phyloP scores from a whole-genome alignment of 2,888 invertebrate genomes.

The Antheraea assamensis region DNA sequence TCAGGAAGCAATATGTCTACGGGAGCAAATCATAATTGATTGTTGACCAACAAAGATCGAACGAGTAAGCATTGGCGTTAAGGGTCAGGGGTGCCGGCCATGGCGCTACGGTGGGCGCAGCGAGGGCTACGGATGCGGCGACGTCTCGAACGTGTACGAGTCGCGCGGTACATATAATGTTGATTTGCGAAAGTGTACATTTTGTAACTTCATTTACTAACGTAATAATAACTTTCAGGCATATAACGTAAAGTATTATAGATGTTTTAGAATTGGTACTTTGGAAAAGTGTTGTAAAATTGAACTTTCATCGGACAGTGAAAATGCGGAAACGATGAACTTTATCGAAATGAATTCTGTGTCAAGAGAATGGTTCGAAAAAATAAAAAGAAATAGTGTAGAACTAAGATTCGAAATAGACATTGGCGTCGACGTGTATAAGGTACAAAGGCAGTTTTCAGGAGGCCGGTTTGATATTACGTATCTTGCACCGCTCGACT shows the following conservation, averaged over 20 bases:
- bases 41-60: no score
- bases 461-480: neutral
- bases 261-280: slow-evolving; percentile 22
- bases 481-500: neutral
- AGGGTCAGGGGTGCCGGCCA: no score
- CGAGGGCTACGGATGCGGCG: no score
- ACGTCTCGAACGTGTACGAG: neutral
- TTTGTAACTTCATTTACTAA: slow-evolving; percentile 2
- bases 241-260: slow-evolving; percentile 26
- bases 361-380: neutral
- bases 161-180: neutral
- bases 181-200: neutral
- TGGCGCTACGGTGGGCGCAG: no score
- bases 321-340: neutral
- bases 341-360: neutral
- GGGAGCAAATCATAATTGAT: no score
- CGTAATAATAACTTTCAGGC: neutral
- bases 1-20: no score
- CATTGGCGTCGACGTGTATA: neutral
- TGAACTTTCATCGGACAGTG: neutral
- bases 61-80: no score
- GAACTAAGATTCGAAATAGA: neutral
- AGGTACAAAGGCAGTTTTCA: no score
- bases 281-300: slow-evolving; percentile 16
- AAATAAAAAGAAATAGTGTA: no score